Base-by-base conservation (phyloP, 2,113 vertebrate species). In the Python bivittatus region DNA sequence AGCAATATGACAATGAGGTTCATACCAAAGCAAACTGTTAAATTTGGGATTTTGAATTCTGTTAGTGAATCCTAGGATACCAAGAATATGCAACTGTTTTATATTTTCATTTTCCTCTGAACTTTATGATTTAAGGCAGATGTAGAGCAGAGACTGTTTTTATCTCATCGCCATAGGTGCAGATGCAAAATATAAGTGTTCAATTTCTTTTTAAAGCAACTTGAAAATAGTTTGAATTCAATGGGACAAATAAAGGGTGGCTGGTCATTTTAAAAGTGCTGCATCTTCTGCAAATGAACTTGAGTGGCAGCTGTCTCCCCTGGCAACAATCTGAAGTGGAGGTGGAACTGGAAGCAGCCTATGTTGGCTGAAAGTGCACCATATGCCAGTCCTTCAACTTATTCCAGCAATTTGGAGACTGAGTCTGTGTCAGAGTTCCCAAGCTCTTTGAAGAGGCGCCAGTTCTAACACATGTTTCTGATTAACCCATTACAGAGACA, bases 391-490 rank as follows among this genome's bases (percentile, higher is more conserved):
- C 94, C 12, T 3, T 64, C 88, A 92, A 58, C 91, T 87, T 95
- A 91, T 86, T 96, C 56, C 93, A 96, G 94, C 94, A 96, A 96
- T 97, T 91, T 95, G 96, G 93, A 95, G 89, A 94, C 42, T 25
- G 94, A 57, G 94, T 94, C 94, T 88, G 44, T 86, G 64, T 95
- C 92, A 92, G 94, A 94, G 90, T 64, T 95, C 84, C 88, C 92
- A 44, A 91, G 90, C 92, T 96, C 92, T 96, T 94, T 97, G 97
- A 97, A 97, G 96, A 86, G 93, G 83, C 88, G 96, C 96, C 97
- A 97, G 90, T 64, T 90, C 3, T 25, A 86, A 90, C 95, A 96
- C 90, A 29, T 95, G 94, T 94, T 97, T 96, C 96, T 86, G 95
- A 96, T 97, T 97, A 96, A 93, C 83, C 91, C 91, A 84, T 94